Evolutionary conservation across 2,888 invertebrate genomes (phyloP), one percentile per base, ranked within the genome.

Genomic region (Leucophenga maculata): DNA sequence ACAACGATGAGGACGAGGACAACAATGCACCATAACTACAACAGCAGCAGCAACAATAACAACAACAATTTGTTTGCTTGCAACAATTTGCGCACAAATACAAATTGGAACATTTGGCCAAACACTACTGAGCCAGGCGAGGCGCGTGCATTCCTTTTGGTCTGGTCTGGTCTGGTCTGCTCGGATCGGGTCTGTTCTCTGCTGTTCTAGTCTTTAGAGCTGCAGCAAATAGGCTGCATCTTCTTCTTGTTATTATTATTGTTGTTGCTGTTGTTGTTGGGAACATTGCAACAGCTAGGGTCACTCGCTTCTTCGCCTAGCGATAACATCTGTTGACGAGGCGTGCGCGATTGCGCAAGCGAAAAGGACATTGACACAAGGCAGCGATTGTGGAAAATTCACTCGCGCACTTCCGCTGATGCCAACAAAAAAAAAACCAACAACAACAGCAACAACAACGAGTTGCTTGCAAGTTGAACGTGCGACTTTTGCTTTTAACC

Each of bases 91-190:
- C 50, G 55, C 64, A 78, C 79, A 80, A 77, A 82, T 84, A 84
- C 82, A 84, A 82, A 82, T 82, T 82, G 82, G 85, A 84, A 84
- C 85, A 83, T 78, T 83, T 83, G 77, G 76, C 71, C 76, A 75
- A 74, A 72, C 66, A 52, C 57, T 57, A 1, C 26, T 55, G 18
- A 22, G 13, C 20, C 65, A 11, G 14, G 57, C 39, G 14, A 55
- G 66, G 31, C 31, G 65, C 65, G 22, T 52, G 64, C 67, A 73
- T 71, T 18, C 57, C 82, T 80, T 8, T 11, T 6, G 39, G 39
- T 39, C 39, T 39, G 9, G 39, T 39, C 39, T 8, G 6, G 32
- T 32, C 32, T 32, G 32, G 32, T 32, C 32, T 32, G 32, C 6
- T 32, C 32, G 3, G 32, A 8, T 32, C 8, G 3, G 8, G 32